A percentile compares a stretch with the other conserved stretches of the same genome.
phyloP scores from a whole-genome alignment of 2,888 invertebrate species.

The Drosophila tripunctata region DNA sequence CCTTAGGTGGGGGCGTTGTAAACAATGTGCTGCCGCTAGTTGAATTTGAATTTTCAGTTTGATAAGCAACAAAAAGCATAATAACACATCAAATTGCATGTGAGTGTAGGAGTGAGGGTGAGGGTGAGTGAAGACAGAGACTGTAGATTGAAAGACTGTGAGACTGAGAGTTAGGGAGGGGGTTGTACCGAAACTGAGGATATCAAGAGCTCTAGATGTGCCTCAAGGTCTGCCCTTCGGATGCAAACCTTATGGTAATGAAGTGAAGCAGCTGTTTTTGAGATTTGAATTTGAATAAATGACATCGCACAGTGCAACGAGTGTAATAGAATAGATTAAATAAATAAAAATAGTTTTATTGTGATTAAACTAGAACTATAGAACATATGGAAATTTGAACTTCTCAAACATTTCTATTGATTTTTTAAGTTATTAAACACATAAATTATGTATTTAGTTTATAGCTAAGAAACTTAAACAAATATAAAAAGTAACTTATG shows the following conservation, averaged over 20 bases:
- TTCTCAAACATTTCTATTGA: too few relatives aligned
- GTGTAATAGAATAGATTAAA: too few relatives aligned
- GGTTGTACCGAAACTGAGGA: constrained; percentile 9
- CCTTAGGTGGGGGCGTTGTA: constrained; percentile 67
- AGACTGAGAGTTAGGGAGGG: not conserved
- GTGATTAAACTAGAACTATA: too few relatives aligned
- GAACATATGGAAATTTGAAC: too few relatives aligned
- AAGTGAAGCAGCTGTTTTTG: constrained; percentile 78
- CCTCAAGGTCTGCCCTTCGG: constrained; percentile 52
- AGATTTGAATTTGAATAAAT: constrained; percentile 63
- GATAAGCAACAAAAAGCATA: constrained; percentile 79
- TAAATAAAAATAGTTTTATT: too few relatives aligned
- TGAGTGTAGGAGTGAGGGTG: constrained; percentile 19
- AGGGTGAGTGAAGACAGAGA: too few relatives aligned
- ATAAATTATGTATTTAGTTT: too few relatives aligned
- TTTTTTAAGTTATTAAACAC: too few relatives aligned
- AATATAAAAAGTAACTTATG: too few relatives aligned
- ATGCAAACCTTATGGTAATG: constrained; percentile 75
- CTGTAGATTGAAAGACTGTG: not conserved
- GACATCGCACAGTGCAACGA: constrained; percentile 43
- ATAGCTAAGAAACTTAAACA: too few relatives aligned
- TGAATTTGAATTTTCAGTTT: constrained; percentile 79
- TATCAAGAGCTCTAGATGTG: constrained; percentile 31
- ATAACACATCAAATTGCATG: constrained; percentile 75
- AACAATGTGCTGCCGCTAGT: constrained; percentile 73